A percentile compares a stretch with the other conserved stretches of the same genome.
Conservation (phyloP, 2,797 vertebrate species). For the Danionella dracula region DNA sequence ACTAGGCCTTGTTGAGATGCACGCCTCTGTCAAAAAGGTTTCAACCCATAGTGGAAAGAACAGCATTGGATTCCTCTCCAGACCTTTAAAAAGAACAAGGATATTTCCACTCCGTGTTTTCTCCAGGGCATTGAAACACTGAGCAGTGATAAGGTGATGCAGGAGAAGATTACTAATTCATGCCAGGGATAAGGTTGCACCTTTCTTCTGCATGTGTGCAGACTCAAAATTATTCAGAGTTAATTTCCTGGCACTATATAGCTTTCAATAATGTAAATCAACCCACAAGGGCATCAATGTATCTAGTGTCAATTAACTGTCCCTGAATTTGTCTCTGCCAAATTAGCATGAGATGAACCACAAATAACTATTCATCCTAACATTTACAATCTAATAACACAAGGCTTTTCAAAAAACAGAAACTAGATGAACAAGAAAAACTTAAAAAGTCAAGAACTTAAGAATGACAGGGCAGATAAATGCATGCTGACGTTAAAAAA, state of each 20-base stretch:
- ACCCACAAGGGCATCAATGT: constrained; percentile 5
- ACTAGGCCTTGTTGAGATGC: not conserved
- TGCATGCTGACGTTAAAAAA: too few species aligned
- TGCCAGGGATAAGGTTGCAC: constrained; percentile 26
- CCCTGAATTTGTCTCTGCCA: not conserved
- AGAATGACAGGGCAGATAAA: too few species aligned
- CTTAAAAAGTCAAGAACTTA: too few species aligned
- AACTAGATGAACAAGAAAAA: too few species aligned
- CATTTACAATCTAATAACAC: too few species aligned
- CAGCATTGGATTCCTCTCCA: constrained; percentile 20
- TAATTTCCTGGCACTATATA: constrained; percentile 27
- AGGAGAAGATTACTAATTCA: constrained; percentile 38
- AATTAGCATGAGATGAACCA: not conserved
- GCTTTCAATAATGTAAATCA: constrained; percentile 41
- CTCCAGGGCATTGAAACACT: constrained; percentile 13
- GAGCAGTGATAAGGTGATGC: constrained; percentile 22
- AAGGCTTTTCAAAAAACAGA: too few species aligned
- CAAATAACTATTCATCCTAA: too few species aligned
- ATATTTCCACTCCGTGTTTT: constrained; percentile 30
- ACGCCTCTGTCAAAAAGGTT: constrained; percentile 15
- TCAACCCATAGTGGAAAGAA: constrained; percentile 28
- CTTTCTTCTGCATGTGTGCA: not conserved
- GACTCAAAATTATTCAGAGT: constrained; percentile 19
- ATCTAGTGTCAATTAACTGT: not conserved
- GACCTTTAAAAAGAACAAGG: constrained; percentile 15